Percentiles rank a stretch among this genome's conserved stretches.
Conservation (phyloP, 2,888 invertebrate species). For the Scaptomyza cyrtandrae region DNA sequence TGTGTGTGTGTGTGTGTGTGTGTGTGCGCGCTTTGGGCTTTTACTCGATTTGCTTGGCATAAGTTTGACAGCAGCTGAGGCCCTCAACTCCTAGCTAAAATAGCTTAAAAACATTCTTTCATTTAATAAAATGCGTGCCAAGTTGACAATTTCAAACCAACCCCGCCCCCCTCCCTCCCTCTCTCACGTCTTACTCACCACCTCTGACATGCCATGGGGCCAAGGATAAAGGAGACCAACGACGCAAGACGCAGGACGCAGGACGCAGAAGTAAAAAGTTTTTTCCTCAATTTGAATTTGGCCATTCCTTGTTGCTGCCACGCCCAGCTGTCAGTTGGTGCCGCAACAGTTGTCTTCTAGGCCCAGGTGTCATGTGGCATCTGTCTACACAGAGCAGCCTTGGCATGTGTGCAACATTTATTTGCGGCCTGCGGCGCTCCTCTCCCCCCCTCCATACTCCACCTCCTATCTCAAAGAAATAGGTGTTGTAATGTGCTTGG, state of each 20-base stretch:
- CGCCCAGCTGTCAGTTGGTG: conserved; percentile 54
- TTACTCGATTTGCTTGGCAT: conserved; percentile 75
- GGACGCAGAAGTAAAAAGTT: conserved; percentile 35
- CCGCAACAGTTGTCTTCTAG: conserved; percentile 57
- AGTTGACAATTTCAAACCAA: conserved; percentile 73
- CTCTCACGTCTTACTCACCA: neutral
- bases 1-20: conserved; percentile 21
- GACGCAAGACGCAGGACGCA: conserved; percentile 20
- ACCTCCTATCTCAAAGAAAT: conserved; percentile 16
- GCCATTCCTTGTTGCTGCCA: conserved; percentile 21
- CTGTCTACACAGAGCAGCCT: conserved; percentile 23
- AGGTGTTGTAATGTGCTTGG: conserved; percentile 71
- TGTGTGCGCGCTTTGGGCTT: conserved; percentile 35
- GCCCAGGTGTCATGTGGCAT: conserved; percentile 57
- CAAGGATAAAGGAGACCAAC: conserved; percentile 27
- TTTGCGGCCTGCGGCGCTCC: conserved; percentile 51
- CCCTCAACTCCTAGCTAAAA: conserved; percentile 19
- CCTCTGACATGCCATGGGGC: neutral
- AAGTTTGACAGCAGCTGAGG: conserved; percentile 70
- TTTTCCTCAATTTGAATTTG: conserved; percentile 38
- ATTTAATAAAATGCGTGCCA: conserved; percentile 80
- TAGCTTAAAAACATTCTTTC: conserved; percentile 67
- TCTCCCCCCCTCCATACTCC: neutral
- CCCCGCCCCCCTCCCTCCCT: neutral
- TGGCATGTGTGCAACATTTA: conserved; percentile 52